Evolutionary conservation across 2,113 vertebrate species (phyloP).

Genomic region (Junco hyemalis): DNA sequence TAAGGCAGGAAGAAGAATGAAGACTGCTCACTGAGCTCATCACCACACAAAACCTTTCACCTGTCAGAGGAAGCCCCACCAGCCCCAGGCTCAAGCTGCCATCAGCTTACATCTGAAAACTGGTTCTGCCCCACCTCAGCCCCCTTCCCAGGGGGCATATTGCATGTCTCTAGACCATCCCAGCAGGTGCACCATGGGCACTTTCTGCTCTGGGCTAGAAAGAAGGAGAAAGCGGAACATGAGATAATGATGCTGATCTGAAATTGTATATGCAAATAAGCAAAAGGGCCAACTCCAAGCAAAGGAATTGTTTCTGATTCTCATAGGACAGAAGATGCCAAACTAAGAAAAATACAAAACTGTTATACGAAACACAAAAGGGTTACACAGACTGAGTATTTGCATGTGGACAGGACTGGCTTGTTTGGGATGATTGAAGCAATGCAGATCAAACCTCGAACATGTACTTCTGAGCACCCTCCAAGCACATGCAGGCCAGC

Average conservation of each 20-base stretch:
- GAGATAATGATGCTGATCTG: background rate
- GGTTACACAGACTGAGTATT: background rate
- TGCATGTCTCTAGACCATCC: background rate
- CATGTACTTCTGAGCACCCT: background rate
- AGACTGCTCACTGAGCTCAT: background rate
- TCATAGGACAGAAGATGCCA: background rate
- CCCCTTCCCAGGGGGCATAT: background rate
- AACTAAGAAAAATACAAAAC: background rate
- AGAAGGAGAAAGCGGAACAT: background rate
- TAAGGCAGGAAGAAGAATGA: background rate
- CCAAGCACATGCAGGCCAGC: background rate
- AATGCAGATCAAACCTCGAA: background rate
- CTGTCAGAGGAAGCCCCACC: background rate
- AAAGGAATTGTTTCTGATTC: background rate
- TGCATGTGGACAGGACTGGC: background rate
- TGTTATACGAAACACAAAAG: background rate
- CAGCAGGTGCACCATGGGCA: background rate
- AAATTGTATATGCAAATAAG: background rate
- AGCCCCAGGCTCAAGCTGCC: background rate
- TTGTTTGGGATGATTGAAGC: constrained; percentile 21
- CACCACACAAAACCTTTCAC: background rate
- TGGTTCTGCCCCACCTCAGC: background rate
- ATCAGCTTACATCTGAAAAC: background rate
- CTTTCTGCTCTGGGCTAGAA: background rate
- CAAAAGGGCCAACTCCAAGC: background rate